Evolutionary conservation across 30 jellyfish, hydroid and myxozoan species (phyloP), one percentile per base, ranked within the genome.

Genomic region (Catostylus mosaicus): DNA sequence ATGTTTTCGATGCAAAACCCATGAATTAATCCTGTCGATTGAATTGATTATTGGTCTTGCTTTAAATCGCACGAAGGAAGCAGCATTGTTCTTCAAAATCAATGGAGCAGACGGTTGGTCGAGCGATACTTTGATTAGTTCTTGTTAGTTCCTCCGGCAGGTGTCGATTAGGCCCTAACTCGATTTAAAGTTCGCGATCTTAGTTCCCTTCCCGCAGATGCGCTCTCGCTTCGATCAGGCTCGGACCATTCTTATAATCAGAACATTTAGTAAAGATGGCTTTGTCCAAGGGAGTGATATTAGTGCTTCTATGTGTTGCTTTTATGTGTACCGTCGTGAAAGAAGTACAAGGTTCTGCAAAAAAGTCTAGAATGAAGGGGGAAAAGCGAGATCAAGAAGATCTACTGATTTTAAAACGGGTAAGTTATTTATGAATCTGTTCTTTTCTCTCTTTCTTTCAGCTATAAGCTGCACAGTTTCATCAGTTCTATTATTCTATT

Each of bases 81-180:
- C 51, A 9, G 78, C 56, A 34, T 66, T 66, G 78, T 66, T 26
- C 51, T 30, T 26, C 18, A 8, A 18, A 40, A 66, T 66, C 78
- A 66, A 66, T 66, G 78, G 78, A 36, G 59, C 29, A 32, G 57
- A 30, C 46, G 78, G 40, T 1, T 33, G 27, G 51, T 36, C 56
- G 36, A 40, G 51, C 32, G 78, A 66, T 66, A 66, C 57, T 29
- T 32, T 66, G 78, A 66, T 66, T 66, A 40, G 47, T 57, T 40
- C 33, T 40, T 29, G 31, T 40, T 36, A 66, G 57, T 30, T 40
- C 74, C n/a, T 36, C 33, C 30, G 34, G 73, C 85, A 73, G 85
- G 85, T 73, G 85, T 26, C 33, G 36, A 40, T 46, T 73, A 73
- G 66, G 66, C 67, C 78, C 78, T 18, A 66, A 66, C 67, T 52